Percentiles rank a stretch among this genome's conserved stretches.
Evolutionary conservation across 1,140 invertebrate species (phyloP).

Genomic region (Tetragonula clypearis): DNA sequence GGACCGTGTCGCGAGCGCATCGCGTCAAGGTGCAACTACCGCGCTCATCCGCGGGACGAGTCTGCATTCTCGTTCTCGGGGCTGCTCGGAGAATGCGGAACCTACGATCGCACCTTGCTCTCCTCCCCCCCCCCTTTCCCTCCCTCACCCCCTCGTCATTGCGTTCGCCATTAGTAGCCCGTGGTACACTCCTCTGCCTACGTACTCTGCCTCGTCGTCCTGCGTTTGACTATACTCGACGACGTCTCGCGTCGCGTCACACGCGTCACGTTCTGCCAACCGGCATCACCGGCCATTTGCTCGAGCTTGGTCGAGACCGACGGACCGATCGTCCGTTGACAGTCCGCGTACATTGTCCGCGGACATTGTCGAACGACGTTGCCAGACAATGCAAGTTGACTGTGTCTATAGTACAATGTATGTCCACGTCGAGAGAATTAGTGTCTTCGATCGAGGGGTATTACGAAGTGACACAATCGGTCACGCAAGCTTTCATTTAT

Average conservation of each 20-base stretch:
- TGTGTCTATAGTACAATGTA: too few species aligned
- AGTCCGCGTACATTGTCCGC: too few species aligned
- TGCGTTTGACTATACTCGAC: not conserved
- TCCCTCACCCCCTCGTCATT: not conserved
- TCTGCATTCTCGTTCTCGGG: conserved; percentile 26
- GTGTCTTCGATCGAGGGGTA: too few species aligned
- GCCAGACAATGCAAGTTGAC: too few species aligned
- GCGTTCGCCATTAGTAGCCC: not conserved
- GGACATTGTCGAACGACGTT: too few species aligned
- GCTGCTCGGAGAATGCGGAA: conserved; percentile 24
- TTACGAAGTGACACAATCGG: too few species aligned
- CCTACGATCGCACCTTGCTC: not conserved
- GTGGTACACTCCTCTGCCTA: not conserved
- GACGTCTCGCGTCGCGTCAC: not conserved
- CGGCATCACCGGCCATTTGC: not conserved
- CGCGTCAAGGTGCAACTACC: conserved; percentile 46
- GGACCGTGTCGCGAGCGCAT: conserved; percentile 65
- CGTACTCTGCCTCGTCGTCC: not conserved
- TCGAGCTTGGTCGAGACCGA: too few species aligned
- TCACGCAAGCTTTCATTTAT: too few species aligned
- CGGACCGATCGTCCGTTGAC: too few species aligned
- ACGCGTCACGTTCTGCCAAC: not conserved
- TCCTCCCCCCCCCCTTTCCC: not conserved
- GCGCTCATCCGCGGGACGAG: conserved; percentile 30
- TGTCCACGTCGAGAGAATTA: too few species aligned